Percentiles rank a stretch among this genome's conserved stretches.
phyloP scores from a whole-genome alignment of 2,888 invertebrate species.

The Marronus borbonicus region DNA sequence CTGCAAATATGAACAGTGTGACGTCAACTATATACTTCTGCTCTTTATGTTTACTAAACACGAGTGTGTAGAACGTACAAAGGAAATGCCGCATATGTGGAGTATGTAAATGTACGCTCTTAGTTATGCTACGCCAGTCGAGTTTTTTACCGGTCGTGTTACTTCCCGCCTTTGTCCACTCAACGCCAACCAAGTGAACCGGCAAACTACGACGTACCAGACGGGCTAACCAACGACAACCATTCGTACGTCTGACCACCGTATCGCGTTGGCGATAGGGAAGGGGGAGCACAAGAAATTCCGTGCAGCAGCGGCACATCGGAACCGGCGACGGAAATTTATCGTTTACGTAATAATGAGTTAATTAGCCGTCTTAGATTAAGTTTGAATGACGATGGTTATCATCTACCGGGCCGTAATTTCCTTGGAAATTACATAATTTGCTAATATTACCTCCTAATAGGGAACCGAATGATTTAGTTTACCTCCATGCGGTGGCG shows the following conservation, averaged over 20 bases:
- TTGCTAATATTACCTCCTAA: slow-evolving; percentile 5
- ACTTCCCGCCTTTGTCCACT: slow-evolving; percentile 16
- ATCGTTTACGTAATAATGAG: slow-evolving; percentile 29
- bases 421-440: slow-evolving; percentile 35
- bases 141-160: background rate
- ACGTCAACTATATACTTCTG: background rate
- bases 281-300: slow-evolving; percentile 13
- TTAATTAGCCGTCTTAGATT: slow-evolving; percentile 28
- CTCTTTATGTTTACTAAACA: background rate
- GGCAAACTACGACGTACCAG: background rate
- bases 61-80: background rate
- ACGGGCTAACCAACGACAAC: slow-evolving; percentile 6
- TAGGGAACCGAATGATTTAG: slow-evolving; percentile 9
- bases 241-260: background rate
- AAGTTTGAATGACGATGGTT: slow-evolving; percentile 31
- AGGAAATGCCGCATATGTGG: slow-evolving; percentile 9
- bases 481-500: background rate
- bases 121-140: background rate
- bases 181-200: background rate
- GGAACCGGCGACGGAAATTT: slow-evolving; percentile 15
- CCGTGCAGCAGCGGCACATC: background rate
- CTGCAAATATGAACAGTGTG: background rate
- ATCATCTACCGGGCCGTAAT: slow-evolving; percentile 26
- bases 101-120: background rate
- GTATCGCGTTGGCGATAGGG: background rate